Conservation (phyloP, 1,140 invertebrate genomes). For the Carcinoscorpius rotundicauda region DNA sequence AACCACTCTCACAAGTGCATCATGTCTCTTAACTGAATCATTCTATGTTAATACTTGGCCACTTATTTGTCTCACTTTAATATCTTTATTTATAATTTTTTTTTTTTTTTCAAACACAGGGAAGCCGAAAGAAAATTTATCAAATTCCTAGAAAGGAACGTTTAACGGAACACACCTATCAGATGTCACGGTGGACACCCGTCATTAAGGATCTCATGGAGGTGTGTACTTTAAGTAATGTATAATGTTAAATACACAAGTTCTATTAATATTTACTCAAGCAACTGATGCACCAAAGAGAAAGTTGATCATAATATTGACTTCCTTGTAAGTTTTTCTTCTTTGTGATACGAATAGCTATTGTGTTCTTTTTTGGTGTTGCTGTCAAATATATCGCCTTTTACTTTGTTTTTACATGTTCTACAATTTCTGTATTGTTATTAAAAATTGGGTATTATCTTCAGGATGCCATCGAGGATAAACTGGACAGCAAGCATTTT, state of each 20-base stretch:
- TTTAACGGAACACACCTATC: slow-evolving; percentile 94
- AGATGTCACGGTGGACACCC: slow-evolving; percentile 99
- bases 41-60: slow-evolving; percentile 27
- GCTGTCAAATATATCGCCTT: no score
- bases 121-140: slow-evolving; percentile 70
- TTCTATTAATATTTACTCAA: no score
- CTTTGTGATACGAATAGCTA: no score
- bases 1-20: not conserved
- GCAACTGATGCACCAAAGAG: no score
- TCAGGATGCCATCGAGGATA: slow-evolving; percentile 92
- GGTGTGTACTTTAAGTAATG: slow-evolving; percentile 21
- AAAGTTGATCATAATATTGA: no score
- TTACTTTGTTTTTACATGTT: no score
- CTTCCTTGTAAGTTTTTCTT: no score
- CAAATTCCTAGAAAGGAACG: slow-evolving; percentile 81
- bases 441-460: no score
- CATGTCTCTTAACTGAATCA: not conserved
- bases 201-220: slow-evolving; percentile 96
- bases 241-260: no score
- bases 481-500: slow-evolving; percentile 90
- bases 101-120: slow-evolving; percentile 36
- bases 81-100: slow-evolving; percentile 3
- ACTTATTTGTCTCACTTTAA: slow-evolving; percentile 20
- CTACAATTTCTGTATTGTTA: no score
- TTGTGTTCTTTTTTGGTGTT: no score